Conservation (phyloP, 1,140 invertebrate genomes). For the Aphis gossypii region DNA sequence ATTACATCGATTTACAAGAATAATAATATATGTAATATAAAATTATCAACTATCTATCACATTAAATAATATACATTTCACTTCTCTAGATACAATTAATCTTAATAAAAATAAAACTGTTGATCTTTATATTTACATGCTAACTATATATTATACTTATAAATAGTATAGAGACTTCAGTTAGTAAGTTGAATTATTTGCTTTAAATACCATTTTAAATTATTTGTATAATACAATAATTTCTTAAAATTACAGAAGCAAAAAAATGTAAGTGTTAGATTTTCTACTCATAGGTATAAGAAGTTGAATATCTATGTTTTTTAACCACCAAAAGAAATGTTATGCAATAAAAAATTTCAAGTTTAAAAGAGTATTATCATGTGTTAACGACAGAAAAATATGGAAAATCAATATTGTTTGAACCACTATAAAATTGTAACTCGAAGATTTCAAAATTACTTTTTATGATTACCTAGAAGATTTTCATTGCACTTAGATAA, state of each 20-base stretch:
- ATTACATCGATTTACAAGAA: too few species aligned
- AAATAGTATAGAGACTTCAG: neutral
- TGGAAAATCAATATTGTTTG: neutral
- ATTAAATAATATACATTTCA: too few species aligned
- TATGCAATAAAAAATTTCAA: neutral
- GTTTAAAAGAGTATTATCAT: neutral
- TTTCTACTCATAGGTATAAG: neutral
- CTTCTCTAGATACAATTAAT: too few species aligned
- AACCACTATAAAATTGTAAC: neutral
- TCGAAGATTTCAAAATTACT: neutral
- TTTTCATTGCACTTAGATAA: neutral
- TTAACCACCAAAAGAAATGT: neutral
- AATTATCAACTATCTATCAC: too few species aligned
- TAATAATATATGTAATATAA: too few species aligned
- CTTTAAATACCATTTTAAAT: neutral
- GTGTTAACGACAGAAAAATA: too few species aligned
- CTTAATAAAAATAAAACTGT: too few species aligned
- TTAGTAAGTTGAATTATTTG: neutral
- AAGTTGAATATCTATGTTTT: neutral
- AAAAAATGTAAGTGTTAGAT: neutral
- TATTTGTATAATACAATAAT: neutral
- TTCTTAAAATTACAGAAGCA: neutral
- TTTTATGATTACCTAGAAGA: neutral
- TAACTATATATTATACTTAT: too few species aligned
- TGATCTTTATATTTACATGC: too few species aligned